Percentiles rank a stretch among this genome's conserved stretches.
phyloP scores from a whole-genome alignment of 2,113 vertebrate genomes.

The Parotia lawesii region DNA sequence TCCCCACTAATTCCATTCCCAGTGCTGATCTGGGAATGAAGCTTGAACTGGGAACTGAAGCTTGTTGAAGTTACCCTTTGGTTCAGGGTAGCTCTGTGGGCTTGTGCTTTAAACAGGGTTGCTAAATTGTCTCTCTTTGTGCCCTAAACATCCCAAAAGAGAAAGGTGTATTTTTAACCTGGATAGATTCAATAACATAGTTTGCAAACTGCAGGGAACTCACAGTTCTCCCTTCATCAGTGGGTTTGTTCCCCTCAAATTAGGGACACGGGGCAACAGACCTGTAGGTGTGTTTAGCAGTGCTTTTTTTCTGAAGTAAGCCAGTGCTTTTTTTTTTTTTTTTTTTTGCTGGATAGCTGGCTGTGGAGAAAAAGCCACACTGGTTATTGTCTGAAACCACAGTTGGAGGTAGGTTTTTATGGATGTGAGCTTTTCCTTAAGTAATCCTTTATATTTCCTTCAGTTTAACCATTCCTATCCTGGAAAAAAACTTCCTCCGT shows the following conservation, averaged over 20 bases:
- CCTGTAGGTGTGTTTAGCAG: not conserved
- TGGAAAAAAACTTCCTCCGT: not conserved
- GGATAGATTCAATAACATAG: not conserved
- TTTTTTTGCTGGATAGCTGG: not conserved
- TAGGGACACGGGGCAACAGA: not conserved
- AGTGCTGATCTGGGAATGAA: not conserved
- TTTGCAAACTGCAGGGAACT: not conserved
- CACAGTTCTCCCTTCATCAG: not conserved
- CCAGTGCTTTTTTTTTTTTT: not conserved
- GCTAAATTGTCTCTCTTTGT: not conserved
- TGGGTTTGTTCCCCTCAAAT: not conserved
- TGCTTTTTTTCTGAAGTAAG: not conserved
- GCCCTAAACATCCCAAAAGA: not conserved
- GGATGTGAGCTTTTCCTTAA: not conserved
- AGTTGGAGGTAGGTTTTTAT: not conserved
- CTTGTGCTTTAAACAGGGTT: not conserved
- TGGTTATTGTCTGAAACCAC: not conserved
- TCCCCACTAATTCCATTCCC: not conserved
- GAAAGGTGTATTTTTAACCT: not conserved
- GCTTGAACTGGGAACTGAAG: not conserved
- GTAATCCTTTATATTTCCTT: not conserved
- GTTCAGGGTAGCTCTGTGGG: not conserved
- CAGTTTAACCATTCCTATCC: not conserved
- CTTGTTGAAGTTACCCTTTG: not conserved
- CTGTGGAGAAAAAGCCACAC: not conserved